A percentile compares a stretch with the other conserved stretches of the same genome.
phyloP scores from a whole-genome alignment of 2,888 invertebrate species.

The Nephrotoma flavescens region DNA sequence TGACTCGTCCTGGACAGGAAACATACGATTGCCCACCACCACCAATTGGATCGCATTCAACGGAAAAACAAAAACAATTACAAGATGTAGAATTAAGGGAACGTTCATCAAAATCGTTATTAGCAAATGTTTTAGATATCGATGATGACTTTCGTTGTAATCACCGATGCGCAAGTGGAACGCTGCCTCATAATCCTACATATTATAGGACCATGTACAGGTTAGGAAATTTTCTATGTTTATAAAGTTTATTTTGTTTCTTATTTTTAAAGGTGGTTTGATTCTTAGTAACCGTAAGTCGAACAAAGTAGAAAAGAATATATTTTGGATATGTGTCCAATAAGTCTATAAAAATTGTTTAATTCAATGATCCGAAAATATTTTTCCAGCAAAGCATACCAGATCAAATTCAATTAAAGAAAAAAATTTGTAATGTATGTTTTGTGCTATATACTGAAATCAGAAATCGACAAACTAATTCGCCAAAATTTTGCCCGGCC shows the following conservation, averaged over 20 bases:
- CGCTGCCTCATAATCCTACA: slow-evolving; percentile 39
- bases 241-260: too few relatives aligned
- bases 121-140: slow-evolving; percentile 93
- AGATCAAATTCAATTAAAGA: too few relatives aligned
- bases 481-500: too few relatives aligned
- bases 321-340: too few relatives aligned
- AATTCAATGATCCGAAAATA: too few relatives aligned
- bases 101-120: slow-evolving; percentile 81
- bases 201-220: slow-evolving; percentile 60
- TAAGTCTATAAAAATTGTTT: too few relatives aligned
- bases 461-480: too few relatives aligned
- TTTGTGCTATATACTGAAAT: too few relatives aligned
- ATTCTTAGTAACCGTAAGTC: background rate
- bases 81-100: slow-evolving; percentile 78
- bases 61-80: slow-evolving; percentile 42
- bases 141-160: slow-evolving; percentile 87
- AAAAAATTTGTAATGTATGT: too few relatives aligned
- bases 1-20: slow-evolving; percentile 60
- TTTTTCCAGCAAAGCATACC: too few relatives aligned
- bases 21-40: slow-evolving; percentile 36
- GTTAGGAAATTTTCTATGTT: slow-evolving; percentile 14
- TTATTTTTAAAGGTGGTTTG: background rate
- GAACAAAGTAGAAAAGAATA: too few relatives aligned
- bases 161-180: slow-evolving; percentile 41
- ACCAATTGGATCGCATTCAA: slow-evolving; percentile 45